Evolutionary conservation across 1,140 invertebrate genomes (phyloP), one percentile per base, ranked within the genome.

Genomic region (Drosophila ercepeae): DNA sequence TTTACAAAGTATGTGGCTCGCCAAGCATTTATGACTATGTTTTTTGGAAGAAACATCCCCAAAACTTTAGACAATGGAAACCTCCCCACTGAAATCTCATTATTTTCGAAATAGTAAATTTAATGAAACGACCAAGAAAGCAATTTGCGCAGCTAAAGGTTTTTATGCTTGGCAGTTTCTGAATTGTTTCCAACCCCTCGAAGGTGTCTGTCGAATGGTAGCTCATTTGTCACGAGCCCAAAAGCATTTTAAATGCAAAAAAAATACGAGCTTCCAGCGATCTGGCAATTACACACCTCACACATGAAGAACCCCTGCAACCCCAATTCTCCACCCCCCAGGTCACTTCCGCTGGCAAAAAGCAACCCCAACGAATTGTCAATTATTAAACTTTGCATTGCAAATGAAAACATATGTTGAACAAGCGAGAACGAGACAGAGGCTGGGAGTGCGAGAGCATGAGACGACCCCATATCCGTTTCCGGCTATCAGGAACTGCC

Each of bases 341-440:
- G 9, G 27, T 7, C 53, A 21, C 29, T 48, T 60, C 55, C 60
- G 55, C 14, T 48, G 60, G 55, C 51, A 45, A 27, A 52, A 52
- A 78, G 68, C 68, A 73, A 78, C 60, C 75, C 61, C 44, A 72
- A 59, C 59, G 75, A 51, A 72, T 79, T 86, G 81, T 81, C 81
- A 86, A 86, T 86, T 86, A 86, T 86, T 81, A 81, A 84, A 84
- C 81, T 84, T 84, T 84, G 81, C 81, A 86, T 84, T 81, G 82
- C 81, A 86, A 86, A 88, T 86, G 81, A 86, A 86, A 86, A 86
- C 81, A 86, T 86, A 86, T 86, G 81, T 86, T 86, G 65, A 81
- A 86, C 81, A 86, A 86, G 81, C 61, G 60, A 36, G 39, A 57
- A 49, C 19, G 63, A 64, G 45, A 50, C 34, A 11, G 42, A 27